A percentile compares a stretch with the other conserved stretches of the same genome.
phyloP scores from a whole-genome alignment of 2,888 invertebrate species.

The Seladonia tumulorum region DNA sequence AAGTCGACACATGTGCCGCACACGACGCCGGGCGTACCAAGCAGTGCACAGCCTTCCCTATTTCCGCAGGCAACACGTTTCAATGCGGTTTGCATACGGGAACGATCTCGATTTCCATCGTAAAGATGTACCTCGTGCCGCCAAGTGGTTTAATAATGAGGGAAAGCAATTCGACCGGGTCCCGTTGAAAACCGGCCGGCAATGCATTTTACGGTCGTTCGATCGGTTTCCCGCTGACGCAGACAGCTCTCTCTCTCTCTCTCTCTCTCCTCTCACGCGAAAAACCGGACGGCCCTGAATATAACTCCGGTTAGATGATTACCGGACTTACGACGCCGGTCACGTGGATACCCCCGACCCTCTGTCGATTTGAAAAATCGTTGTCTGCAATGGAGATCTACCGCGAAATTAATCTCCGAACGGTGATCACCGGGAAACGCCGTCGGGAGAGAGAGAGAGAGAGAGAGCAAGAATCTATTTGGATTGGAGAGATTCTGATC shows the following conservation, averaged over 20 bases:
- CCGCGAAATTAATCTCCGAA: conserved; percentile 5
- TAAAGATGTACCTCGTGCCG: conserved; percentile 33
- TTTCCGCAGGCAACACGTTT: conserved; percentile 54
- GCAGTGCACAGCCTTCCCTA: conserved; percentile 28
- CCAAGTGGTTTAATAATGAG: conserved; percentile 57
- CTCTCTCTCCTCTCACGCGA: neutral
- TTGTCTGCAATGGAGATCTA: neutral
- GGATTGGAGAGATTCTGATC: neutral
- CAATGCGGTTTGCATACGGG: conserved; percentile 57
- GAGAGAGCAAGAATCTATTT: neutral
- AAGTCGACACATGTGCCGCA: conserved; percentile 52
- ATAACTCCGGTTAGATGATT: conserved; percentile 19
- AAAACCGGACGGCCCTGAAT: conserved; percentile 10
- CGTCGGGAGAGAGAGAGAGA: neutral
- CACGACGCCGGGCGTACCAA: conserved; percentile 43
- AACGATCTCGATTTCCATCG: conserved; percentile 55
- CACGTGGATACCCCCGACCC: neutral
- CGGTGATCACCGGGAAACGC: neutral
- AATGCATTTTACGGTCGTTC: conserved; percentile 42
- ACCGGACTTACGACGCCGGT: conserved; percentile 13
- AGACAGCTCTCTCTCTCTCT: neutral
- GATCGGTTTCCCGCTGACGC: conserved; percentile 49
- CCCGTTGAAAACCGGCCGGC: conserved; percentile 46
- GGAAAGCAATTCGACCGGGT: conserved; percentile 27
- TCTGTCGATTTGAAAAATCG: neutral